A percentile compares a stretch with the other conserved stretches of the same genome.
Evolutionary conservation across 2,888 invertebrate species (phyloP).

Genomic region (Trachelus tabidus): DNA sequence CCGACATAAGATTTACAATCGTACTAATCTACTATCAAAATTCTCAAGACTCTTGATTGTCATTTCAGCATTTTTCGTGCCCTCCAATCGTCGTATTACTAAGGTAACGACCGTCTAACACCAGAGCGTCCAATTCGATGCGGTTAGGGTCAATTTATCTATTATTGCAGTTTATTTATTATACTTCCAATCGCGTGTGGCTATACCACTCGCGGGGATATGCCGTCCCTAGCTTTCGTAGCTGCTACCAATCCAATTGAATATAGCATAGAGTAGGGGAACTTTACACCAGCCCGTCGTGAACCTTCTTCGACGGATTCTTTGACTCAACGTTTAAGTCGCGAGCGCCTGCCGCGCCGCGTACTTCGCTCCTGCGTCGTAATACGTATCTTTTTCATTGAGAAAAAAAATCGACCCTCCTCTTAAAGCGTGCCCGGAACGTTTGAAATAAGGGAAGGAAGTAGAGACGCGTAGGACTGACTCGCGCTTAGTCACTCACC

Average conservation of each 20-base stretch:
- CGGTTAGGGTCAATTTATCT: constrained; percentile 60
- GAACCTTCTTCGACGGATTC: neutral
- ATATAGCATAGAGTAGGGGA: neutral
- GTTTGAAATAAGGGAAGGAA: neutral
- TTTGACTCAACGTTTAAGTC: constrained; percentile 45
- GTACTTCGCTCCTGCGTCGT: constrained; percentile 21
- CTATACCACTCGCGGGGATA: constrained; percentile 18
- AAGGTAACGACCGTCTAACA: constrained; percentile 48
- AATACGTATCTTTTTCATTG: neutral
- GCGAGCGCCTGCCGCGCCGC: constrained; percentile 56
- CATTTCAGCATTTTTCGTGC: neutral
- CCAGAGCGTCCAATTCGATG: constrained; percentile 56
- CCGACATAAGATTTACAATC: neutral
- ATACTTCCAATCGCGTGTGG: constrained; percentile 35
- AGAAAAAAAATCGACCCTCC: neutral
- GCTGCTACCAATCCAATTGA: constrained; percentile 2
- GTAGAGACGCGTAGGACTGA: neutral
- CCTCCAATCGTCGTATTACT: constrained; percentile 10
- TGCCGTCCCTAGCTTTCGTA: neutral
- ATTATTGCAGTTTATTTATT: constrained; percentile 62
- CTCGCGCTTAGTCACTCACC: neutral
- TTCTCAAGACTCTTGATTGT: neutral
- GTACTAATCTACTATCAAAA: neutral
- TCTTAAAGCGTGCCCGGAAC: neutral
- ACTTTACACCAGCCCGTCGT: neutral